Base-by-base conservation (phyloP, 2,797 vertebrate species). In the Enteromius unitaeniatus region DNA sequence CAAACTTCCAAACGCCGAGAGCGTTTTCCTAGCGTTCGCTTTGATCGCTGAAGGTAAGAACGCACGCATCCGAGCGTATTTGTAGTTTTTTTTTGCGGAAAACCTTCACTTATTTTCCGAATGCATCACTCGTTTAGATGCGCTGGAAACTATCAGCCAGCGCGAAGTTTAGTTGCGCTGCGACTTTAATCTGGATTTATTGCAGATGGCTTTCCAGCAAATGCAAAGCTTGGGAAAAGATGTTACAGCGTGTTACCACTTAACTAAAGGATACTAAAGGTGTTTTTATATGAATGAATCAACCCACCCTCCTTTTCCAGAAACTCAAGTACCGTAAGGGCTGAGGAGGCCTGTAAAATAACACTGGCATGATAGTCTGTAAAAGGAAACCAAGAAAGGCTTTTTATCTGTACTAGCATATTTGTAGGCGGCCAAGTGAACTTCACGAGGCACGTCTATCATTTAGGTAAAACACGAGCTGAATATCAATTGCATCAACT, bases 11-110 rank as follows among this genome's bases (percentile, higher is more conserved):
- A 58, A 10, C 68, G 17, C 51, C 17, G 49, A 23, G 51, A 55
- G 69, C 64, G 69, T 82, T 62, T 70, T 78, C 53, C 15, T 80
- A 21, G 51, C 84, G 31, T 10, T 84, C 34, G 68, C 75, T 26
- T 49, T 89, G 49, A 37, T 86, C 31, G 31, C 58, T n/a, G 34
- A 85, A 86, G 87, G 87, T 88, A 86, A 82, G 75, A 67, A 62
- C 4, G 34, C 34, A 62, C 4, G 34, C 34, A 31, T 47, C 21
- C 49, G 6, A 40, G 17, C 6, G 19, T 26, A 45, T 42, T 15
- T 17, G 15, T 4, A 17, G 0, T 51, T 42, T 45, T 28, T 3
- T 17, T n/a, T n/a, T n/a, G n/a, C n/a, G 11, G 37, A 37, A n/a
- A 82, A 53, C 23, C 13, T 69, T 23, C 1, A 1, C 42, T 55